Base-by-base conservation (phyloP, 1,140 invertebrate species). In the Caenorhabditis briggsae region DNA sequence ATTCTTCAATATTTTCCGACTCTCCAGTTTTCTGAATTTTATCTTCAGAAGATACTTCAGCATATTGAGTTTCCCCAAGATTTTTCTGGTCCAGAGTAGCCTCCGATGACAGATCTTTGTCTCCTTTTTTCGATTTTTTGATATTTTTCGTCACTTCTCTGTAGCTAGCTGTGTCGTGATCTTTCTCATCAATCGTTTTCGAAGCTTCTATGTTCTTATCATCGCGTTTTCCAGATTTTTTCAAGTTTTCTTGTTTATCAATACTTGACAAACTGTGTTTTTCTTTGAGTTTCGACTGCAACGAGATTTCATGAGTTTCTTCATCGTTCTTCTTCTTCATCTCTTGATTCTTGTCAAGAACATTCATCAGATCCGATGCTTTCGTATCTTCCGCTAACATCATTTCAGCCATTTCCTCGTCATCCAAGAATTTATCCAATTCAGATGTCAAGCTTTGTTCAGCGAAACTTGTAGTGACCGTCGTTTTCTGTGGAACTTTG, bases 321-420 rank as follows among this genome's bases (percentile, higher is more conserved):
- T 48, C 65, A 8, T 74, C 16, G 6, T 46, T 9, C 5, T 8
- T 46, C n/a, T 46, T 70, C 9, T 43, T 70, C 41, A 70, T n/a
- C n/a, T 18, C 65, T 78, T 78, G 43, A 25, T 78, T 78, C 46
- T 78, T 78, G 5, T n/a, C n/a, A 5, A 78, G 16, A 18, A 78
- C 20, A 41, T 78, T 78, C 46, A 78, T 18, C 43, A 12, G 25
- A 78, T 78, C 70, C n/a, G 46, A 12, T 5, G 70, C n/a, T 78
- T 78, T 78, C 23, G 53, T 20, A 20, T 50, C 70, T 50, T 78
- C 70, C 2, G 70, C 70, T 23, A 78, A 78, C 70, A 78, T 78
- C 46, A 78, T n/a, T 78, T 78, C 70, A 18, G 70, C 70, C 70
- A 78, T 25, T 50, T 78, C 70, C 12, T 78, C 70, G n/a, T 78